Evolutionary conservation across 2,888 invertebrate species (phyloP), one percentile per base, ranked within the genome.

Genomic region (Flexamia atlantica): DNA sequence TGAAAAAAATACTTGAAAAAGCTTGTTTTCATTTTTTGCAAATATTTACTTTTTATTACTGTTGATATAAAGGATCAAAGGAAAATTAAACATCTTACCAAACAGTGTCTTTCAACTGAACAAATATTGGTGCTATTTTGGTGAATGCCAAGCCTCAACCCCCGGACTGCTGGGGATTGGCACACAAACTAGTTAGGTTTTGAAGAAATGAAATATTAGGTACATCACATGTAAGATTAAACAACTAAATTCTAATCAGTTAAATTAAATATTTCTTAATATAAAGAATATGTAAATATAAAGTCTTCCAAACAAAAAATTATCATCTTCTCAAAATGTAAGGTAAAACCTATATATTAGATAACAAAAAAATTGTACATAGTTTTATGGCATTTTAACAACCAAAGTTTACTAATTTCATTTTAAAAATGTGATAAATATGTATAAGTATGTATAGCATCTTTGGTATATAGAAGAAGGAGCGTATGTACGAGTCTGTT

Each of bases 1-100:
- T 17, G 46, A 17, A 46, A 14, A 46, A 46, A 46, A 14, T 17
- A 40, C 40, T 9, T 5, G 7, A 57, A 57, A 57, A 57, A 2
- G 25, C 57, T 23, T 57, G 57, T 57, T 57, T 57, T 23, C 57
- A 57, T 23, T 7, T 57, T 57, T 57, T 57, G 57, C 57, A 57
- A 57, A 23, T 23, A 9, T 9, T 40, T 12, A 40, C 40, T 40
- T 9, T 40, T 9, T 40, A 40, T n/a, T n/a, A n/a, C n/a, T n/a
- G n/a, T n/a, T n/a, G n/a, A n/a, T n/a, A n/a, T n/a, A n/a, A n/a
- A n/a, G n/a, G n/a, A n/a, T n/a, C n/a, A n/a, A n/a, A n/a, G n/a
- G n/a, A n/a, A n/a, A n/a, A n/a, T n/a, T n/a, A n/a, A n/a, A n/a
- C n/a, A n/a, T n/a, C n/a, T n/a, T n/a, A n/a, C n/a, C n/a, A n/a